phyloP scores from a whole-genome alignment of 2,797 vertebrate species.

The Myotis daubentonii region DNA sequence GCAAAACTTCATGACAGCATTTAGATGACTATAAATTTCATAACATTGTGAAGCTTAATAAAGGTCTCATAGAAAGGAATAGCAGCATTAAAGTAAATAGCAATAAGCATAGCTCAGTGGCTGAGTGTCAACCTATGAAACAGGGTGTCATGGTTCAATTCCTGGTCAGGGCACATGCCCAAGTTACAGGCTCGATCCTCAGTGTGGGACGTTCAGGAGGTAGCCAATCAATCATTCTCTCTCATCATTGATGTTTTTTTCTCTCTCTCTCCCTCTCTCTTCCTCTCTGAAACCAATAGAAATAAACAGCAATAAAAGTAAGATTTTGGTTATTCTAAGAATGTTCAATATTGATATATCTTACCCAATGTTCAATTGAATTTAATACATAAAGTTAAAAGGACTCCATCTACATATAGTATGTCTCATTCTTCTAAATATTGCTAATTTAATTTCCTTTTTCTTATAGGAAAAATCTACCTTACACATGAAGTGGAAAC shows the following conservation, averaged over 20 bases:
- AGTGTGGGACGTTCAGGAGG: too few species aligned
- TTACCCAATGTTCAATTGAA: background rate
- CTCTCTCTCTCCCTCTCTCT: too few species aligned
- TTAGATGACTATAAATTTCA: background rate
- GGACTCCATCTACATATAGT: background rate
- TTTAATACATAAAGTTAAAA: conserved; percentile 7
- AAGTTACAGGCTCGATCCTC: too few species aligned
- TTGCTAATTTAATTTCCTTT: conserved; percentile 6
- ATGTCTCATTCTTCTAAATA: background rate
- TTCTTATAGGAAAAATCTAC: background rate
- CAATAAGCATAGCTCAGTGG: background rate
- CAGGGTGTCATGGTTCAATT: too few species aligned
- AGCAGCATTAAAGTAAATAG: background rate
- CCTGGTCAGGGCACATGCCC: too few species aligned
- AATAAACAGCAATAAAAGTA: background rate
- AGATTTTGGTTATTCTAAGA: background rate
- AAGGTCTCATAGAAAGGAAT: background rate
- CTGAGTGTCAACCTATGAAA: too few species aligned
- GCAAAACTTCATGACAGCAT: background rate
- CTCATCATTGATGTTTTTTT: too few species aligned
- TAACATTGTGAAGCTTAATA: background rate
- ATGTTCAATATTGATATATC: background rate
- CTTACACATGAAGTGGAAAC: background rate
- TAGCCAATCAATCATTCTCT: too few species aligned
- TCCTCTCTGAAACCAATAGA: too few species aligned